Evolutionary conservation across 2,888 invertebrate genomes (phyloP).

Genomic region (Hypomecis punctinalis): DNA sequence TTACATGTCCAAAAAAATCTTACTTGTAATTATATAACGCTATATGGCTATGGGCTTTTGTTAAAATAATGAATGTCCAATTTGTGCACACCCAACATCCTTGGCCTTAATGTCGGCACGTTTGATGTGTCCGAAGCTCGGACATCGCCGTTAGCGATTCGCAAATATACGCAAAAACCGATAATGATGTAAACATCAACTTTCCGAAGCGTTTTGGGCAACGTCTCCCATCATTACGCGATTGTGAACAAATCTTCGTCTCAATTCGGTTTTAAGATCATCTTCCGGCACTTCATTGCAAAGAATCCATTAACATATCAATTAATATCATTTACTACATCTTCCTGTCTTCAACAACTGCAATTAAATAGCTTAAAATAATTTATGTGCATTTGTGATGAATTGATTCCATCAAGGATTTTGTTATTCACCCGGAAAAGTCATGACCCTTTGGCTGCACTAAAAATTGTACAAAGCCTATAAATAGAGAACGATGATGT

Average conservation of each 20-base stretch:
- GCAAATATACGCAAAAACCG: conserved; percentile 67
- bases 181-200: conserved; percentile 66
- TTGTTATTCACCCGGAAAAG: conserved; percentile 18
- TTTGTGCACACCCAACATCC: conserved; percentile 68
- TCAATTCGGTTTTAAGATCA: conserved; percentile 39
- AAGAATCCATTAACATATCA: conserved; percentile 38
- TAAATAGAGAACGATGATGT: conserved; percentile 24
- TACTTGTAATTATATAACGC: conserved; percentile 69
- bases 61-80: conserved; percentile 75
- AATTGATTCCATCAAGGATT: conserved; percentile 19
- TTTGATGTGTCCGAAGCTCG: conserved; percentile 66
- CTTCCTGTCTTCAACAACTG: conserved; percentile 23
- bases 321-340: conserved; percentile 35
- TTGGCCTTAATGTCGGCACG: conserved; percentile 75
- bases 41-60: conserved; percentile 71
- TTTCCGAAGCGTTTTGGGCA: conserved; percentile 50
- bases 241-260: conserved; percentile 48
- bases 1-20: conserved; percentile 56
- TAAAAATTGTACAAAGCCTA: conserved; percentile 7
- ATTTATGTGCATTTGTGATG: conserved; percentile 32
- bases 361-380: conserved; percentile 27
- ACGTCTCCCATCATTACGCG: conserved; percentile 50
- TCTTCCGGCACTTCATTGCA: conserved; percentile 41
- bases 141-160: conserved; percentile 68
- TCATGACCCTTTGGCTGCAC: not conserved